phyloP scores from a whole-genome alignment of 2,113 vertebrate genomes.

The Catharus fuscescens region DNA sequence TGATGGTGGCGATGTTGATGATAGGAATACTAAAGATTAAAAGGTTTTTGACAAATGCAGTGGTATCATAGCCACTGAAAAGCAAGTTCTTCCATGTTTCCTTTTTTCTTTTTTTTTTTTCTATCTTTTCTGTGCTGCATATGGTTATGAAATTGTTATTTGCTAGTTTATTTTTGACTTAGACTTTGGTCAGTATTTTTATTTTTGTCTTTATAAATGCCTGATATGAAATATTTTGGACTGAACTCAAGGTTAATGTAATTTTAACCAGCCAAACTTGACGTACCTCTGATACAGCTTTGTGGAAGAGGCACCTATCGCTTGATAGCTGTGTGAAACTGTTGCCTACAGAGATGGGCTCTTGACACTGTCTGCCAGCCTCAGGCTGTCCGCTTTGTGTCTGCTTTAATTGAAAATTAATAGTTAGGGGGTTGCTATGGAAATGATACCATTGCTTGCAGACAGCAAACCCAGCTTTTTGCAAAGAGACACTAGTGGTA shows the following conservation, averaged over 20 bases:
- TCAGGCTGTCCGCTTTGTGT: constrained; percentile 88
- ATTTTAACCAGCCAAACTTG: constrained; percentile 85
- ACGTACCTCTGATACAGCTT: constrained; percentile 78
- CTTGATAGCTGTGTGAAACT: constrained; percentile 86
- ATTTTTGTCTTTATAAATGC: constrained; percentile 69
- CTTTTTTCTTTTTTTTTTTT: not conserved
- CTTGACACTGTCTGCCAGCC: constrained; percentile 90
- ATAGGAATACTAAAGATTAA: not conserved
- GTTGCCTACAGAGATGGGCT: constrained; percentile 86
- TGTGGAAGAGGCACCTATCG: constrained; percentile 80
- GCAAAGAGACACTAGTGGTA: constrained; percentile 96
- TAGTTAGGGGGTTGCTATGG: constrained; percentile 92
- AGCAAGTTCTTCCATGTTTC: not conserved
- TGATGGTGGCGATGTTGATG: not conserved
- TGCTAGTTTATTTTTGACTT: constrained; percentile 71
- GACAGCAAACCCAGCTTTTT: constrained; percentile 89
- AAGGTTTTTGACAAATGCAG: constrained; percentile 28
- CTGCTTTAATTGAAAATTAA: constrained; percentile 97
- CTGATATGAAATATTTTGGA: constrained; percentile 75
- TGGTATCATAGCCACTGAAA: constrained; percentile 2
- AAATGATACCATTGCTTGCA: constrained; percentile 88
- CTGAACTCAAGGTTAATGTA: constrained; percentile 84
- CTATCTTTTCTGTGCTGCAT: not conserved
- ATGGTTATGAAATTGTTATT: constrained; percentile 61
- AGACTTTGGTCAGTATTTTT: constrained; percentile 43